Evolutionary conservation across 2,113 vertebrate genomes (phyloP), one percentile per base, ranked within the genome.

Genomic region (Toxotes chatareus): DNA sequence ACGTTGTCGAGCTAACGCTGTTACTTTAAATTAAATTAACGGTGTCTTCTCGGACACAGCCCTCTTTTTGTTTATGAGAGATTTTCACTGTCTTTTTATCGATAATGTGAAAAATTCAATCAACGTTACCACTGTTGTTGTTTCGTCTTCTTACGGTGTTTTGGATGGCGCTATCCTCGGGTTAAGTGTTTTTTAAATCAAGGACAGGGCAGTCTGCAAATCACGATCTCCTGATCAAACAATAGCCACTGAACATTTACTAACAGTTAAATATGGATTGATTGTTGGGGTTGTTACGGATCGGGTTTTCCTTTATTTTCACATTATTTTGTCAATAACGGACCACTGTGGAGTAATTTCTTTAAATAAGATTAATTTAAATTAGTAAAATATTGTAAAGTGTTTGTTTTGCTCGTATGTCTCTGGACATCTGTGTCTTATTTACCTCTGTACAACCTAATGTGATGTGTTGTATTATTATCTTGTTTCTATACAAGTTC

Each of bases 221-320:
- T 47, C 19, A 11, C 12, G 14, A 34, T 44, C 44, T 66, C 40
- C 59, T 1, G 4, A 57, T n/a, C 56, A 47, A 47, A 85, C 81
- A 83, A 86, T n/a, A 69, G 70, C 7, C 55, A 34, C 1, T 7
- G n/a, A 32, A 47, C 42, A 57, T 69, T 71, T 34, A 64, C 36
- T 56, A 49, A 80, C 19, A 55, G 71, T 61, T n/a, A 27, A 27
- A 27, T 36, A 42, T 60, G 77, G 49, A 56, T 59, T 60, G 16
- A 57, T 64, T 80, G 6, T n/a, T 3, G 1, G 5, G 47, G 9
- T 51, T 38, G 63, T 56, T 77, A 49, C 27, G 27, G 47, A 9
- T 70, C 55, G 57, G 36, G 34, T 68, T 38, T 14, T 55, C 51
- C 7, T 51, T 36, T 0, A 46, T 23, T 31, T 34, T 8, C 34